Evolutionary conservation across 2,888 invertebrate species (phyloP), one percentile per base, ranked within the genome.

Genomic region (Melolontha melolontha): DNA sequence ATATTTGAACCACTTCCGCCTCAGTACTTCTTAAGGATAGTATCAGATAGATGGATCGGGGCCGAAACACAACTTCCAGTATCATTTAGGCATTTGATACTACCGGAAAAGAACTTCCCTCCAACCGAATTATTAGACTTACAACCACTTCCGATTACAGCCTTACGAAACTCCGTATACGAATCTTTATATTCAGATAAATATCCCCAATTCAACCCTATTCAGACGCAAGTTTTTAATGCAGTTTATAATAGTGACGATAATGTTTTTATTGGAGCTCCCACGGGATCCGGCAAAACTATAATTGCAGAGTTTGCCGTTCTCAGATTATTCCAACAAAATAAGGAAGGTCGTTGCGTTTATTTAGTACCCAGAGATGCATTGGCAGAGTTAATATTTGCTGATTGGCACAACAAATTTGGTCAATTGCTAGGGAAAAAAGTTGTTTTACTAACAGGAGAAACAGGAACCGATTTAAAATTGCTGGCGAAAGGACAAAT

Each of bases 181-280:
- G 97, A 98, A 79, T 85, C 88, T 8, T 85, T 99, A 44, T 99
- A 98, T 80, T 85, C 86, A 0, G 93, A 95, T 8, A 90, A 90
- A 67, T 95, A 97, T 80, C 92, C 92, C 1, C 96, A 97, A 82
- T 98, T 99, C 83, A 99, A 99, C 84, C 97, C 99, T 0, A 98
- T 99, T 68, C 99, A 99, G 83, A 99, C 99, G 0, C 97, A 97
- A 87, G 98, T 98, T 5, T 99, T 99, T 85, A 98, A 98, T 82
- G 95, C 98, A 0, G 94, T 98, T 0, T 99, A 98, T 86, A 98
- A 98, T 81, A 95, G 95, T 1, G 98, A 99, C 80, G 99, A 99
- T 80, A 99, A 98, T 83, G 95, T 98, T 7, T 97, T 98, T 82
- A 92, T 99, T 69, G 96, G 96, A 0, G 96, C 96, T 0, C 96